Evolutionary conservation across 64 coral and sea anemone species (phyloP).

Genomic region (Orbicella faveolata): DNA sequence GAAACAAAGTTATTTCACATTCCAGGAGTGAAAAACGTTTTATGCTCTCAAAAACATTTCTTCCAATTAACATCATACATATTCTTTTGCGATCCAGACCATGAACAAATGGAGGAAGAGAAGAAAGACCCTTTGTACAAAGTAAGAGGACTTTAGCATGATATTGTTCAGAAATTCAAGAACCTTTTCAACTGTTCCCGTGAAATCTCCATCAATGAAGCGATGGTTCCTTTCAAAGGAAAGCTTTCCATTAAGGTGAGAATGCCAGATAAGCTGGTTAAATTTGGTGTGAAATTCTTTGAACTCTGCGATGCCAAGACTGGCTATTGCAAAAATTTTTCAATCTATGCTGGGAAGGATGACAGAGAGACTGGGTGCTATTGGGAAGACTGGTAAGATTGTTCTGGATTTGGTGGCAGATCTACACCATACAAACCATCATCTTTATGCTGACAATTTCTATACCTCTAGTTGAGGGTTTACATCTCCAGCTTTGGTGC

Average conservation of each 20-base stretch:
- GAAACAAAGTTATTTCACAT: slow-evolving; percentile 57
- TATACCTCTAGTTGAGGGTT: too few species aligned
- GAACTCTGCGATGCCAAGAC: slow-evolving; percentile 42
- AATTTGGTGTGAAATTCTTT: slow-evolving; percentile 58
- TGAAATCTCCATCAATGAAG: slow-evolving; percentile 53
- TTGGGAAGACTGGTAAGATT: slow-evolving; percentile 23
- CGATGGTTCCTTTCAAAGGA: slow-evolving; percentile 58
- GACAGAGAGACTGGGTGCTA: slow-evolving; percentile 29
- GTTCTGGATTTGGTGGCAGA: slow-evolving; percentile 6
- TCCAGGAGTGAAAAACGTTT: slow-evolving; percentile 39
- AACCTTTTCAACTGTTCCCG: slow-evolving; percentile 2
- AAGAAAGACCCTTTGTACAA: slow-evolving; percentile 41
- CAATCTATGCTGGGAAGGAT: slow-evolving; percentile 48
- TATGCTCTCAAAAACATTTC: slow-evolving; percentile 31
- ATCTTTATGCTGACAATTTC: neutral
- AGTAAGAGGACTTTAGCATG: neutral
- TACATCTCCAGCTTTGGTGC: too few species aligned
- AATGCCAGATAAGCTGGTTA: slow-evolving; percentile 52
- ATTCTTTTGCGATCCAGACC: slow-evolving; percentile 51
- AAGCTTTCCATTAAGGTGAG: slow-evolving; percentile 13
- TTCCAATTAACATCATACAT: slow-evolving; percentile 49
- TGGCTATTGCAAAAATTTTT: slow-evolving; percentile 49
- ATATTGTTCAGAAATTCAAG: slow-evolving; percentile 37
- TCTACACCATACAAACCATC: neutral
- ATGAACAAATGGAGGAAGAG: slow-evolving; percentile 45